These are phyloP conservation scores for Euthynnus affinis DNA, from an alignment of 2,797 vertebrate species.

Conservation along the genomic window DNA sequence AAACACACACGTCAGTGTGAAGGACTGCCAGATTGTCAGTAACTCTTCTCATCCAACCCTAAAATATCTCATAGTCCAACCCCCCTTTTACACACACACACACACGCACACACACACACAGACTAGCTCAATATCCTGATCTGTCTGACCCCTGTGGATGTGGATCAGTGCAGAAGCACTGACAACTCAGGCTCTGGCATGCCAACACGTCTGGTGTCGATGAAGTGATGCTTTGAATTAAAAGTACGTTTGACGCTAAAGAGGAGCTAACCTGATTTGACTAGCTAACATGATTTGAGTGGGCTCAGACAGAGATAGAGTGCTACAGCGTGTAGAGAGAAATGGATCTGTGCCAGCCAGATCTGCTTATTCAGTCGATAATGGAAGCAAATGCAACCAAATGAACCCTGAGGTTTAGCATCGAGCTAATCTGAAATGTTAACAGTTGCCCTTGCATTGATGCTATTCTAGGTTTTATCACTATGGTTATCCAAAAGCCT, in stretches of 20 bases:
- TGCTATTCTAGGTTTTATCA: constrained; percentile 60
- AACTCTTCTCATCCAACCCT: constrained; percentile 72
- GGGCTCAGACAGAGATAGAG: constrained; percentile 70
- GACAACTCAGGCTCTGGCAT: constrained; percentile 73
- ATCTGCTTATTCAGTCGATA: constrained; percentile 73
- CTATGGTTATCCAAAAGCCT: constrained; percentile 63
- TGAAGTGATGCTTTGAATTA: constrained; percentile 82
- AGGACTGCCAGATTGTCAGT: constrained; percentile 77
- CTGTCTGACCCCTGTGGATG: constrained; percentile 79
- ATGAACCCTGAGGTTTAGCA: constrained; percentile 70
- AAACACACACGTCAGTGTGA: constrained; percentile 76
- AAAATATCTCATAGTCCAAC: constrained; percentile 63
- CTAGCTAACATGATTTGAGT: constrained; percentile 80
- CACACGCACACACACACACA: constrained; percentile 29
- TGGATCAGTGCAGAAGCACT: constrained; percentile 78
- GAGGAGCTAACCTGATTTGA: constrained; percentile 82
- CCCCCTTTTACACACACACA: constrained; percentile 1
- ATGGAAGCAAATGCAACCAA: constrained; percentile 74
- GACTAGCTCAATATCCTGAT: constrained; percentile 60
- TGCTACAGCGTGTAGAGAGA: constrained; percentile 53
- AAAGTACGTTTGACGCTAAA: constrained; percentile 80
- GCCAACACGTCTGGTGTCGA: constrained; percentile 70
- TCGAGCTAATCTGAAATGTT: constrained; percentile 74
- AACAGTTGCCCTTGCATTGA: constrained; percentile 65
- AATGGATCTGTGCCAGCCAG: constrained; percentile 72